Percentiles rank a stretch among this genome's conserved stretches.
Evolutionary conservation across 2,888 invertebrate species (phyloP).

Genomic region (Eupithecia abbreviata): DNA sequence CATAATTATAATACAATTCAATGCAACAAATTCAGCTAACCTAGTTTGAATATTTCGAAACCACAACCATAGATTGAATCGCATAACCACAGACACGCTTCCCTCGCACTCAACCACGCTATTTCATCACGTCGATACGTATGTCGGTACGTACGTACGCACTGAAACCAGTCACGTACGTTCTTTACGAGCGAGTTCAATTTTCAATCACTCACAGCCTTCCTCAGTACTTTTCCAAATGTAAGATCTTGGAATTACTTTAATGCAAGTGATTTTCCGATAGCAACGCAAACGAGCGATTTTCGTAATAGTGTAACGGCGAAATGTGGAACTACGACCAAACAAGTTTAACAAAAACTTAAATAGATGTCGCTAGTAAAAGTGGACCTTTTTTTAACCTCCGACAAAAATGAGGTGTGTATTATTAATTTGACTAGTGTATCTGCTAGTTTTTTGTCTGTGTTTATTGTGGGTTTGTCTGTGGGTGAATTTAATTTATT

Average conservation of each 20-base stretch:
- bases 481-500: too few relatives aligned
- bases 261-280: conserved; percentile 4
- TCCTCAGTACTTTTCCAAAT: conserved; percentile 9
- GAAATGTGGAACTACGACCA: too few relatives aligned
- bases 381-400: background rate
- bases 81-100: background rate
- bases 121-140: too few relatives aligned
- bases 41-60: background rate
- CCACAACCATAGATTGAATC: background rate
- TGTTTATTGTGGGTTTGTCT: background rate
- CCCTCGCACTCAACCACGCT: background rate
- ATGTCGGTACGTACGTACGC: background rate
- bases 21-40: background rate
- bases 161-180: conserved; percentile 10
- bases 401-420: too few relatives aligned
- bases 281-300: background rate
- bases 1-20: background rate
- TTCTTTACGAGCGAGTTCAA: conserved; percentile 22
- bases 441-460: background rate
- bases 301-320: background rate
- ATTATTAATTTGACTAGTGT: background rate
- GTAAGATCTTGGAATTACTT: background rate
- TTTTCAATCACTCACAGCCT: conserved; percentile 31
- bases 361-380: too few relatives aligned
- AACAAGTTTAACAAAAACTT: too few relatives aligned